These are phyloP conservation scores for Pelecanus crispus DNA, from an alignment of 2,113 vertebrate species.

Conservation along the genomic window DNA sequence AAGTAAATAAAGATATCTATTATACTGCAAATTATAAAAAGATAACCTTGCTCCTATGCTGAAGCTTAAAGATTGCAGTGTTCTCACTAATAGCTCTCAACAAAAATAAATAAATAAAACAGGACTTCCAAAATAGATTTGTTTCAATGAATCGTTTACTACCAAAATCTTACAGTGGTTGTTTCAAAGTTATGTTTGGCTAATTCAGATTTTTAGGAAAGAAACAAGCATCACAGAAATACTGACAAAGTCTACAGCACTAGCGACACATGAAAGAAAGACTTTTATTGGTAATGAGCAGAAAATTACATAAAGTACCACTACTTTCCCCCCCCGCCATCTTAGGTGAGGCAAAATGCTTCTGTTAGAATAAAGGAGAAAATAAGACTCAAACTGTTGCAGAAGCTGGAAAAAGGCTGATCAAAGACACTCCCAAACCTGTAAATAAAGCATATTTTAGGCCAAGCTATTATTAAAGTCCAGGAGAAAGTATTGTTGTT, in stretches of 20 bases:
- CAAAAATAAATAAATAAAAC: background rate
- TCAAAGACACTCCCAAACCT: background rate
- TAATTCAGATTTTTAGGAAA: background rate
- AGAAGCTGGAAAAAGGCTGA: background rate
- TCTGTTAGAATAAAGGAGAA: background rate
- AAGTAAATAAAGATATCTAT: constrained; percentile 32
- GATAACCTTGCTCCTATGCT: background rate
- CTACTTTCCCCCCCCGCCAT: accelerated
- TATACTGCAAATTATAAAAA: background rate
- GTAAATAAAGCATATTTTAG: background rate
- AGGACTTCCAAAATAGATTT: background rate
- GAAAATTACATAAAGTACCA: too few relatives aligned
- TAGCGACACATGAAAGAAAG: background rate
- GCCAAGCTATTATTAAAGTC: background rate
- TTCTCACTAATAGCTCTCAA: background rate
- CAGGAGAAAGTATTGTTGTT: background rate
- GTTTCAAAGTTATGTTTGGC: background rate
- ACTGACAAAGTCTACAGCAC: background rate
- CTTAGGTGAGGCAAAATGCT: background rate
- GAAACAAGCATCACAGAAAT: background rate
- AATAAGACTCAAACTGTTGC: background rate
- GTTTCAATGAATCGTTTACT: background rate
- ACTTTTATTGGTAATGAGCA: too few relatives aligned
- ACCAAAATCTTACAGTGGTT: background rate
- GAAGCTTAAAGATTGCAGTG: background rate